Percentiles rank a stretch among this genome's conserved stretches.
Evolutionary conservation across 1,140 invertebrate genomes (phyloP).

Genomic region (Solenopsis fugax): DNA sequence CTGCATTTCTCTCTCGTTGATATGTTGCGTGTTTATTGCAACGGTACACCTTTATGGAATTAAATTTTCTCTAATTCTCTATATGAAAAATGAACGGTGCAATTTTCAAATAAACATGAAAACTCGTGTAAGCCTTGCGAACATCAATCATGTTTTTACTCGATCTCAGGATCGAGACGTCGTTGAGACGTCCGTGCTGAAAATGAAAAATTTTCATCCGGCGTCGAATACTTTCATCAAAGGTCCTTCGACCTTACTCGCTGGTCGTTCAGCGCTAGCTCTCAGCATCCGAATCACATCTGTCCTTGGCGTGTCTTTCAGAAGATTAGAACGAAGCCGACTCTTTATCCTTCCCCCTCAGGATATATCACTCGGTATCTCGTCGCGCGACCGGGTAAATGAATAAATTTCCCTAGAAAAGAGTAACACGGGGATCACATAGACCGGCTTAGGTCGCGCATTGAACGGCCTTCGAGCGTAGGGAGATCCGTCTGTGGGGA

Average conservation of each 20-base stretch:
- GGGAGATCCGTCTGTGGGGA: neutral
- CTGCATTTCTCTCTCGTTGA: neutral
- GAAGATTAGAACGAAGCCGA: conserved; percentile 33
- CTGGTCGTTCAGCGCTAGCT: neutral
- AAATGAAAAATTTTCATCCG: conserved; percentile 10
- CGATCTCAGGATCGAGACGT: neutral
- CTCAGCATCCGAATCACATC: conserved; percentile 28
- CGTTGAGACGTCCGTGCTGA: neutral
- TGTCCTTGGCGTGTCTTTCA: conserved; percentile 44
- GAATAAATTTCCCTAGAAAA: conserved; percentile 46
- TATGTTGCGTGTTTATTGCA: neutral
- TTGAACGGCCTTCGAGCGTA: neutral
- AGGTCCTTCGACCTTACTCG: neutral
- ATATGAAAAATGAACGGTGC: neutral
- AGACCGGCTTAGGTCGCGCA: neutral
- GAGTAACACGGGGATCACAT: neutral
- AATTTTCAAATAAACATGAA: neutral
- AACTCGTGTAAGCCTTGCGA: neutral
- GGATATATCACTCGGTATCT: conserved; percentile 25
- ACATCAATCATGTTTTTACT: conserved; percentile 31
- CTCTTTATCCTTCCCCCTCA: neutral
- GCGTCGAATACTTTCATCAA: conserved; percentile 11
- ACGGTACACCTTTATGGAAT: neutral
- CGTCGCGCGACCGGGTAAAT: neutral
- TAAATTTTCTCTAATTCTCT: neutral